Evolutionary conservation across 2,888 invertebrate species (phyloP).

Genomic region (Leuctra nigra): DNA sequence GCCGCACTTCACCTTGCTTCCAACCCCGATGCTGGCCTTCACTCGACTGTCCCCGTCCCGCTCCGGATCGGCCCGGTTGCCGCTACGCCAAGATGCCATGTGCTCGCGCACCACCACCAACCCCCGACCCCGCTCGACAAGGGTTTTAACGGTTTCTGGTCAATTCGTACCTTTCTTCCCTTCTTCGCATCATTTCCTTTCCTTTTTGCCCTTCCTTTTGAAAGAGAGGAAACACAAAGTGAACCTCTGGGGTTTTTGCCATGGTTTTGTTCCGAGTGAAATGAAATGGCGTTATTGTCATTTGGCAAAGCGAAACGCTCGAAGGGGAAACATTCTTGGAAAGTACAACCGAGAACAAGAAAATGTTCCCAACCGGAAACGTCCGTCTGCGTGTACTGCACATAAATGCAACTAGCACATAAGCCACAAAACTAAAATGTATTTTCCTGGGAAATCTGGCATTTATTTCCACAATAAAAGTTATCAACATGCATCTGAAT

Average conservation of each 20-base stretch:
- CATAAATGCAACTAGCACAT: not conserved
- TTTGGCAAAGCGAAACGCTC: slow-evolving; percentile 2
- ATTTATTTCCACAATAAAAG: no score
- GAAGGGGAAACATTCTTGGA: not conserved
- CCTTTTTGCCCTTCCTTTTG: not conserved
- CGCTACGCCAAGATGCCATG: no score
- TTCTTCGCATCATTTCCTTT: not conserved
- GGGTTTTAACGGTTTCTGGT: slow-evolving; percentile 2
- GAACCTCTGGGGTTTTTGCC: slow-evolving; percentile 1
- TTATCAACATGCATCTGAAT: no score
- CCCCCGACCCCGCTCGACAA: no score
- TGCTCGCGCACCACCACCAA: no score
- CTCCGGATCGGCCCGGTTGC: no score
- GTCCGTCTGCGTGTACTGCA: not conserved
- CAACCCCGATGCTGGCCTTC: no score
- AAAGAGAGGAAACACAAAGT: not conserved
- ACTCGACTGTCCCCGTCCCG: no score
- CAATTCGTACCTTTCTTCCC: no score
- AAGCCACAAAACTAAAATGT: not conserved
- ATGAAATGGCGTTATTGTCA: slow-evolving; percentile 1
- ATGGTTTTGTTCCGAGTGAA: not conserved
- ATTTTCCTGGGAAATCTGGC: no score
- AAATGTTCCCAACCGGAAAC: not conserved
- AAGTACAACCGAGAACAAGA: slow-evolving; percentile 1
- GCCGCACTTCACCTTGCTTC: no score